A percentile compares a stretch with the other conserved stretches of the same genome.
Evolutionary conservation across 1,140 invertebrate genomes (phyloP).

Genomic region (Phenacoccus solenopsis): DNA sequence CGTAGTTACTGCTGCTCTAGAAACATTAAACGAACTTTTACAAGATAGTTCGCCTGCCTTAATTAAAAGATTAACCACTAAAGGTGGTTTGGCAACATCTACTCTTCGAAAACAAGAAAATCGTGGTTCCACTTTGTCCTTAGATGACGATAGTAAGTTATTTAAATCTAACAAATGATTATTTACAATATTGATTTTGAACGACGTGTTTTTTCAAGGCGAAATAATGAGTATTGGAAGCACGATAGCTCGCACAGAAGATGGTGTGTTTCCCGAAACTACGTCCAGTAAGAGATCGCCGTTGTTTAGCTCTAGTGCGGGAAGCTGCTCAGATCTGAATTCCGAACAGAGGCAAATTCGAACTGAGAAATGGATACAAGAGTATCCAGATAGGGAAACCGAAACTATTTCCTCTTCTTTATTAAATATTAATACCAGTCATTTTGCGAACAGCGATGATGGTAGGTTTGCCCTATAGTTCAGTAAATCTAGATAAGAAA

Average conservation of each 20-base stretch:
- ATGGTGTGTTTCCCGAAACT: neutral
- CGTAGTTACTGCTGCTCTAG: slow-evolving; percentile 66
- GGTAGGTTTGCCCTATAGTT: no score
- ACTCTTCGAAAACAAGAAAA: slow-evolving; percentile 28
- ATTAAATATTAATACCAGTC: slow-evolving; percentile 5
- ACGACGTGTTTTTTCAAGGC: neutral
- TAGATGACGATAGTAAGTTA: neutral
- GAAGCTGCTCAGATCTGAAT: neutral
- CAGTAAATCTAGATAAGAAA: no score
- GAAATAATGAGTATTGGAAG: neutral
- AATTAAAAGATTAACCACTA: slow-evolving; percentile 41
- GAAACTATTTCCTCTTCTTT: neutral
- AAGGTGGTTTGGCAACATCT: slow-evolving; percentile 39
- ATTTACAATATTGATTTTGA: neutral
- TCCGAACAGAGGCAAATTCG: neutral
- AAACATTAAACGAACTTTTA: slow-evolving; percentile 63
- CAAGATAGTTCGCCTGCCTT: slow-evolving; percentile 42
- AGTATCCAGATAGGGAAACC: neutral
- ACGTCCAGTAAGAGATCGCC: neutral
- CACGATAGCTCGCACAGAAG: neutral
- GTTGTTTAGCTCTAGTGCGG: neutral
- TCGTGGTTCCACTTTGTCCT: neutral
- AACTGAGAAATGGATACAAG: neutral
- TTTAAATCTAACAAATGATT: neutral
- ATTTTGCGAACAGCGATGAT: slow-evolving; percentile 8